These are phyloP conservation scores for Elymnias hypermnestra DNA, from an alignment of 1,140 invertebrate genomes.

Conservation along the genomic window DNA sequence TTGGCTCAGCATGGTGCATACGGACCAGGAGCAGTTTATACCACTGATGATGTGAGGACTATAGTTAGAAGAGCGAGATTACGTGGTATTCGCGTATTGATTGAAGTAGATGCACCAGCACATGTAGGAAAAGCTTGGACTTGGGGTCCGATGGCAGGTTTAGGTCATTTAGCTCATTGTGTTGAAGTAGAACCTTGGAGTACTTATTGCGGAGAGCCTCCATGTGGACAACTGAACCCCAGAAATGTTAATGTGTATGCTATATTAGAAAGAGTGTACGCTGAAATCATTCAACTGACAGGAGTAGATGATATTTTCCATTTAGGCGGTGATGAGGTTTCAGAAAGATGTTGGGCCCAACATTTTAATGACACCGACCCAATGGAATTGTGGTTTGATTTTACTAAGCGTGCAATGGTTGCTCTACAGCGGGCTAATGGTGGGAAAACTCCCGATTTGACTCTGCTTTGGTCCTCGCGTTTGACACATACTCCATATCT, in stretches of 20 bases:
- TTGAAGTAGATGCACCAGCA: constrained; percentile 88
- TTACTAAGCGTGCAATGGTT: constrained; percentile 80
- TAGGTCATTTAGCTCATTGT: constrained; percentile 84
- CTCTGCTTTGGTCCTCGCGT: constrained; percentile 88
- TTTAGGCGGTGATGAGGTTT: constrained; percentile 90
- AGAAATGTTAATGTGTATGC: constrained; percentile 84
- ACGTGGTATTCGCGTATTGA: constrained; percentile 82
- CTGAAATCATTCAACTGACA: constrained; percentile 81
- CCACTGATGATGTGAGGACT: constrained; percentile 79
- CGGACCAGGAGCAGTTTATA: constrained; percentile 82
- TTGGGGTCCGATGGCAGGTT: constrained; percentile 81
- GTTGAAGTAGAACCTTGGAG: constrained; percentile 87
- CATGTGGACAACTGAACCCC: constrained; percentile 89
- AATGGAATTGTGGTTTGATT: constrained; percentile 86
- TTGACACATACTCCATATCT: constrained; percentile 85
- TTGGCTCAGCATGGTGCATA: constrained; percentile 87
- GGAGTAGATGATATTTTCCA: constrained; percentile 84
- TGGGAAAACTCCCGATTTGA: constrained; percentile 78
- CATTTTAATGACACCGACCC: constrained; percentile 85
- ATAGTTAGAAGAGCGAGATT: constrained; percentile 81
- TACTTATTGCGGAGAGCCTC: constrained; percentile 86
- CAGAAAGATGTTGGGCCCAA: constrained; percentile 82
- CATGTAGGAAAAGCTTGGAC: constrained; percentile 89
- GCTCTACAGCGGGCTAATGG: constrained; percentile 81
- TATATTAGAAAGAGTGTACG: constrained; percentile 82